These are phyloP conservation scores for Polia nebulosa DNA, from an alignment of 2,888 invertebrate genomes.

Conservation along the genomic window DNA sequence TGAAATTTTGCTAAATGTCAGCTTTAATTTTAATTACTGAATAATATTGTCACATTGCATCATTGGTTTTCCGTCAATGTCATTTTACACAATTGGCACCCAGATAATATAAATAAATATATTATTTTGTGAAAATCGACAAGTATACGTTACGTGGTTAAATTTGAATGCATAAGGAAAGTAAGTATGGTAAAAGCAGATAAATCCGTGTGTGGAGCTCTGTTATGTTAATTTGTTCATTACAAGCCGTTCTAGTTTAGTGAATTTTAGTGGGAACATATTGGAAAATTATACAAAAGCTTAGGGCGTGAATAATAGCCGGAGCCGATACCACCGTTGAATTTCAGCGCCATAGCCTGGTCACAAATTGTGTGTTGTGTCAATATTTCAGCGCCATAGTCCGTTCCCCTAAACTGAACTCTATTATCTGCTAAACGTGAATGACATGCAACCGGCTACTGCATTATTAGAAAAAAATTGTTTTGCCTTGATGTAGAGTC, in stretches of 20 bases:
- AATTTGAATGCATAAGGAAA: slow-evolving; percentile 25
- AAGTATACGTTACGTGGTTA: not conserved
- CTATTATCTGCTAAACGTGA: not conserved
- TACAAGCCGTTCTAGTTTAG: slow-evolving; percentile 14
- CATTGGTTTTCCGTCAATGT: not conserved
- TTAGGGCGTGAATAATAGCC: slow-evolving; percentile 47
- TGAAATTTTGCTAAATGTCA: not conserved
- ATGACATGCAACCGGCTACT: not conserved
- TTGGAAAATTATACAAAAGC: slow-evolving; percentile 32
- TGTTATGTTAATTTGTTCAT: slow-evolving; percentile 35
- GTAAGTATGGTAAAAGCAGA: not conserved
- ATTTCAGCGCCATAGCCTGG: slow-evolving; percentile 18
- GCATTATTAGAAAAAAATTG: not conserved
- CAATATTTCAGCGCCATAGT: slow-evolving; percentile 22
- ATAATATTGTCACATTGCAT: not conserved
- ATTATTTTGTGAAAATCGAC: not conserved
- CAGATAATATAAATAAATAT: not conserved
- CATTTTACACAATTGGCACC: not conserved
- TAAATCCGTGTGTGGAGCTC: slow-evolving; percentile 4
- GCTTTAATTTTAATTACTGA: not conserved
- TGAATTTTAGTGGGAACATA: slow-evolving; percentile 13
- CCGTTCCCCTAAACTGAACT: slow-evolving; percentile 12
- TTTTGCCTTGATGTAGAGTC: not conserved
- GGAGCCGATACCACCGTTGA: slow-evolving; percentile 35
- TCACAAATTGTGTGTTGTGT: slow-evolving; percentile 32